phyloP scores from a whole-genome alignment of 2,888 invertebrate species.

The Smittia aterrima region DNA sequence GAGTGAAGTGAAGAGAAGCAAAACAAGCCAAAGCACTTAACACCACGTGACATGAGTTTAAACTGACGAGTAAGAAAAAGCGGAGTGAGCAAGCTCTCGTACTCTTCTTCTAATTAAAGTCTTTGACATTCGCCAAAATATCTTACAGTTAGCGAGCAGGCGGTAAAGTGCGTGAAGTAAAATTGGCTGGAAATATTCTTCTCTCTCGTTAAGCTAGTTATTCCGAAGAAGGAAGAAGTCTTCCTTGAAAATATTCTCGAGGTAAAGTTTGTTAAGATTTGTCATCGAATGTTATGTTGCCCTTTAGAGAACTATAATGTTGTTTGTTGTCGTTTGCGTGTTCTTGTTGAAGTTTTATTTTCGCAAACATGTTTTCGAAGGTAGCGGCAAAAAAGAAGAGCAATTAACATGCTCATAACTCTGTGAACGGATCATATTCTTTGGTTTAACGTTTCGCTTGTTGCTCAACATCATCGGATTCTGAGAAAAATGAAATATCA shows the following conservation, averaged over 20 bases:
- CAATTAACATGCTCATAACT: not conserved
- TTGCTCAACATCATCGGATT: no score
- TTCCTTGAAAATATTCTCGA: no score
- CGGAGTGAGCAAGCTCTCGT: no score
- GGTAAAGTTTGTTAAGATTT: no score
- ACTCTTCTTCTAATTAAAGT: not conserved
- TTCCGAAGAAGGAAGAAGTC: no score
- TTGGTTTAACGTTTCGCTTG: not conserved
- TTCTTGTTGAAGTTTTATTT: not conserved
- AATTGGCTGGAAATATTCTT: no score
- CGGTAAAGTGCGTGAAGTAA: no score
- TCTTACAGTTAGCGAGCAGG: no score
- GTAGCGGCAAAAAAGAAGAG: not conserved
- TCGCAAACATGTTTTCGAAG: not conserved
- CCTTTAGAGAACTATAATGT: not conserved
- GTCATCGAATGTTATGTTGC: not conserved
- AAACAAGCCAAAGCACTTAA: slow-evolving; percentile 31
- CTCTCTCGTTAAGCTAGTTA: no score
- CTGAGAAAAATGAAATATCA: no score
- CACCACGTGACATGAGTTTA: slow-evolving; percentile 32
- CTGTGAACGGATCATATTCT: not conserved
- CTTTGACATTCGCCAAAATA: not conserved
- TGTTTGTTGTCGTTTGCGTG: not conserved
- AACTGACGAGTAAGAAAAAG: not conserved
- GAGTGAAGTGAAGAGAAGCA: not conserved